Conservation (phyloP, 2,888 invertebrate genomes). For the Callinectes sapidus region DNA sequence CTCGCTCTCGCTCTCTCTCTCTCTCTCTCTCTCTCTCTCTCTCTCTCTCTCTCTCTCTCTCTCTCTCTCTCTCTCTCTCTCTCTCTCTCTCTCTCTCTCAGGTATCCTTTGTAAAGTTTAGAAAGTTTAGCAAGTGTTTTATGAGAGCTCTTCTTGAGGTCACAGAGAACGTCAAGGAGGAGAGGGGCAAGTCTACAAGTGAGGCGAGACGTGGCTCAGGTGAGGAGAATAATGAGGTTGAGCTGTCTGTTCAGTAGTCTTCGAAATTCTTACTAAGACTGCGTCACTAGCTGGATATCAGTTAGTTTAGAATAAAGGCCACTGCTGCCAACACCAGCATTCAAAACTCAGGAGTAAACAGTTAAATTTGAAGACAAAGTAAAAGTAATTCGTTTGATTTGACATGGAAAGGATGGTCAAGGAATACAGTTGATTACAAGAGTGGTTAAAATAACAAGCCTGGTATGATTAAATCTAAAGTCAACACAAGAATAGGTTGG, state of each 20-base stretch:
- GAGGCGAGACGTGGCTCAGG: neutral
- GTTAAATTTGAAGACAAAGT: neutral
- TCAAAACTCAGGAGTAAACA: neutral
- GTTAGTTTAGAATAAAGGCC: neutral
- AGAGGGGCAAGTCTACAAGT: neutral
- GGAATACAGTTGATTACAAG: neutral
- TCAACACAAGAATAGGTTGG: too few species aligned
- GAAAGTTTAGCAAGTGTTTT: neutral
- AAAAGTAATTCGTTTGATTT: neutral
- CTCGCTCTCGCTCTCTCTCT: too few species aligned
- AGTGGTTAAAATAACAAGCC: neutral
- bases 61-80: too few species aligned
- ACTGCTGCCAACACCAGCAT: neutral
- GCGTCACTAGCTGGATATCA: neutral
- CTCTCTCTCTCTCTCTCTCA: neutral
- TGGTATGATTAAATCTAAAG: too few species aligned
- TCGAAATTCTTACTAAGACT: neutral
- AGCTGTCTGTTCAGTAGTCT: neutral
- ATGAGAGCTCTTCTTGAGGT: neutral
- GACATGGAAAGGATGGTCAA: neutral
- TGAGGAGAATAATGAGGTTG: neutral
- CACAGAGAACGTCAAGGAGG: neutral
- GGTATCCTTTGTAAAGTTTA: neutral
- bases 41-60: too few species aligned
- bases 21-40: too few species aligned